Base-by-base conservation (phyloP, 2,797 vertebrate genomes). In the Coendou prehensilis region DNA sequence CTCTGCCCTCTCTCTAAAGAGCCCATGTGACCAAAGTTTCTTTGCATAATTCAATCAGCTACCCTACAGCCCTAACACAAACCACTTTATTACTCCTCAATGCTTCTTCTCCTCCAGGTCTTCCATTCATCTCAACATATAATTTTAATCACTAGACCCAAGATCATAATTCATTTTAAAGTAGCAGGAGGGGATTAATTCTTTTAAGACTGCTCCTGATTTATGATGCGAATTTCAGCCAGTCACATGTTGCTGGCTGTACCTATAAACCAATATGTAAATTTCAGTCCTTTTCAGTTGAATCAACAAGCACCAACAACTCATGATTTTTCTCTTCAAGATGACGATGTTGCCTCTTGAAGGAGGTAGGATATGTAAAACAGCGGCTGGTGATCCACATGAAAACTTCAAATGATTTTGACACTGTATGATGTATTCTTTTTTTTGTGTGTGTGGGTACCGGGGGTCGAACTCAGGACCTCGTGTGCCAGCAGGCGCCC, bases 121-220 rank as follows among this genome's bases (percentile, higher is more conserved):
- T n/a, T 15, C 28, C 33, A 1, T 59, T 94, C 56, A 91, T 91
- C 33, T 61, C 79, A 94, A 59, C 47, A 82, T 30, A 37, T 41
- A 92, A 57, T 59, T 95, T 93, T 88, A 88, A 92, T 78, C 47
- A 56, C 61, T 59, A 11, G 20, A 71, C 56, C 6, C 1, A 59
- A 81, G 64, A 67, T 82, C 57, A 88, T 79, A 89, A 75, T 67
- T 93, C 26, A 64, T 52, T 64, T 97, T 88, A 81, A 95, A 79
- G 90, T 56, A 90, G 37, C 45, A 96, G 81, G 61, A 92, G 23
- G 45, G 28, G 3, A 94, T 56, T 73, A 45, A 52, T 83, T 91
- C 37, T 91, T 87, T 67, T 57, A 61, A 85, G 64, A n/a, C 17
- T 57, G 13, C 30, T 87, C 75, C 14, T 88, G 59, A 97, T 30